A percentile compares a stretch with the other conserved stretches of the same genome.
These are phyloP conservation scores for Bombus turneri DNA, from an alignment of 1,140 invertebrate genomes.

Conservation along the genomic window DNA sequence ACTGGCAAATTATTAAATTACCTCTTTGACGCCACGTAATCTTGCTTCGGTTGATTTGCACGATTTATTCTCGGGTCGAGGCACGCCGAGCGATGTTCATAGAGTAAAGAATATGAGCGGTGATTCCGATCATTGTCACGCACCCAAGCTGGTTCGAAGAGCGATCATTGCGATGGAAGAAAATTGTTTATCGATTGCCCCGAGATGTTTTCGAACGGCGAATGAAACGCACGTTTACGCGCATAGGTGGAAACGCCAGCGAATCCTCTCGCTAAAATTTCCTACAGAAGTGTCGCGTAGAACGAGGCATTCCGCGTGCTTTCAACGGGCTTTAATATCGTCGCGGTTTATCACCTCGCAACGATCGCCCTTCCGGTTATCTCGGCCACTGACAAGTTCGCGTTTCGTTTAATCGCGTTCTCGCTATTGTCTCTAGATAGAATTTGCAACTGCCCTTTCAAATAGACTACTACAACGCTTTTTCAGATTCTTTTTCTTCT, in stretches of 20 bases:
- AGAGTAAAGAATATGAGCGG: background rate
- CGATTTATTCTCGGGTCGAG: background rate
- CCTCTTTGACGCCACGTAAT: background rate
- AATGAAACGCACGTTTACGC: background rate
- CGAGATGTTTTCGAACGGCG: background rate
- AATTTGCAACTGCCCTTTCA: constrained; percentile 60
- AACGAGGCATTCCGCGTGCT: background rate
- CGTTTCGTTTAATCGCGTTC: constrained; percentile 47
- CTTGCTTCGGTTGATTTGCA: background rate
- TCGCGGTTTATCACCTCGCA: background rate
- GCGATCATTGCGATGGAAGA: background rate
- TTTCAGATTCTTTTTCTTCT: background rate
- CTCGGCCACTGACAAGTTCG: constrained; percentile 9
- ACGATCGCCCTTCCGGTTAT: background rate
- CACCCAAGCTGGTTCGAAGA: background rate
- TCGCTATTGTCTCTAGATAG: constrained; percentile 74
- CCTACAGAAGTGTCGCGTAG: background rate
- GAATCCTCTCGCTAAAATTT: background rate
- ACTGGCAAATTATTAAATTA: background rate
- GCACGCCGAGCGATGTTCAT: background rate
- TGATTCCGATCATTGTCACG: background rate
- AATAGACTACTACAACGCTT: constrained; percentile 57
- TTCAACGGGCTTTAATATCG: background rate
- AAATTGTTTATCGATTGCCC: background rate
- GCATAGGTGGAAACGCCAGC: background rate